Evolutionary conservation across 2,888 invertebrate genomes (phyloP).

Genomic region (Nyleta sp.): DNA sequence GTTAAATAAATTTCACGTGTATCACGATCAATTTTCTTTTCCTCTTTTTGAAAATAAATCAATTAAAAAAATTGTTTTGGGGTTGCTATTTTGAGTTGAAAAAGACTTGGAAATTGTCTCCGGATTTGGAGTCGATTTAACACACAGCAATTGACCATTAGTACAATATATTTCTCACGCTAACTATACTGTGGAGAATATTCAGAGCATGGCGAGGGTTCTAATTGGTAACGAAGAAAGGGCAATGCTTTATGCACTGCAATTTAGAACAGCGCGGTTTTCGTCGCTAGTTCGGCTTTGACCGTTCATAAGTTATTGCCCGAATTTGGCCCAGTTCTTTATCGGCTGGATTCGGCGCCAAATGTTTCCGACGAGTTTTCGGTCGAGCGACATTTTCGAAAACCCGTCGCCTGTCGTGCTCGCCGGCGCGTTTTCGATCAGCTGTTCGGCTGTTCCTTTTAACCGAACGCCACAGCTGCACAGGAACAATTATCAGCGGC

Average conservation of each 20-base stretch:
- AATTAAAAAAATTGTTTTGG: background rate
- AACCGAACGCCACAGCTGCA: constrained; percentile 9
- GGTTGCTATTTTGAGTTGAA: background rate
- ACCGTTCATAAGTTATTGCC: constrained; percentile 12
- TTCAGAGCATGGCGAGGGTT: constrained; percentile 55
- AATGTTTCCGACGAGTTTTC: too few species aligned
- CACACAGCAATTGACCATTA: constrained; percentile 37
- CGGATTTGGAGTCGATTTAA: constrained; percentile 33
- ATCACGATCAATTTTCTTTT: background rate
- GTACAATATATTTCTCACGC: constrained; percentile 52
- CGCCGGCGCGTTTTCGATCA: constrained; percentile 11
- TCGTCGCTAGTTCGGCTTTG: constrained; percentile 27
- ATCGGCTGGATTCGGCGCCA: too few species aligned
- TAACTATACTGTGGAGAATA: constrained; percentile 47
- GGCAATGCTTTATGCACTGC: constrained; percentile 46
- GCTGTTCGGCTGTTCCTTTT: background rate
- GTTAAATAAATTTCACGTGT: too few species aligned
- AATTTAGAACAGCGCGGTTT: constrained; percentile 43
- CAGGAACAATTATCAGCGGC: constrained; percentile 70
- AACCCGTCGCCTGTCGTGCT: too few species aligned
- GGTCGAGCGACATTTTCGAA: too few species aligned
- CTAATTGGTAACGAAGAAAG: constrained; percentile 57
- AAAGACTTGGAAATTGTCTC: constrained; percentile 16
- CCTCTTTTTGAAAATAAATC: background rate
- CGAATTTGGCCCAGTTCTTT: constrained; percentile 11